Evolutionary conservation across 2,888 invertebrate genomes (phyloP).

Genomic region (Drosophila yooni): DNA sequence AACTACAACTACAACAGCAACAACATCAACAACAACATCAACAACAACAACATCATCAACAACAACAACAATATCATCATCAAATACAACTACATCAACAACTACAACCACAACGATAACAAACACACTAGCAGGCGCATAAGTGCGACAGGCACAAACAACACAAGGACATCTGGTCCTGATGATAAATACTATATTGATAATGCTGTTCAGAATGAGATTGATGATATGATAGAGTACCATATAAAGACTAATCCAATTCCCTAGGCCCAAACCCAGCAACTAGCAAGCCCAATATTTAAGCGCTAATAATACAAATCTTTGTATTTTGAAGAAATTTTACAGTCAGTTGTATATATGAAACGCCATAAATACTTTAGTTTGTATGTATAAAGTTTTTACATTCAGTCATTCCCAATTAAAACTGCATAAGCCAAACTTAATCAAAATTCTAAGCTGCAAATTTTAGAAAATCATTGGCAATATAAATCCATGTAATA

Average conservation of each 20-base stretch:
- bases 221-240: conserved; percentile 29
- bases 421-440: conserved; percentile 19
- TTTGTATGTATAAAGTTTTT: conserved; percentile 63
- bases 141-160: conserved; percentile 34
- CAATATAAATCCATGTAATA: conserved; percentile 31
- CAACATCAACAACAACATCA: conserved; percentile 5
- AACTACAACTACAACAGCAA: conserved; percentile 7
- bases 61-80: conserved; percentile 28
- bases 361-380: conserved; percentile 70
- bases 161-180: conserved; percentile 33
- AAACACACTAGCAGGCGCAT: conserved; percentile 23
- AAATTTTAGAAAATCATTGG: conserved; percentile 22
- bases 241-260: conserved; percentile 13
- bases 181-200: conserved; percentile 21
- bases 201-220: conserved; percentile 6
- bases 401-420: conserved; percentile 69
- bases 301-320: conserved; percentile 59
- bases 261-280: conserved; percentile 6
- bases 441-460: conserved; percentile 10
- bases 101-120: conserved; percentile 13
- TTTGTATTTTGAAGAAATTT: conserved; percentile 53
- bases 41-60: conserved; percentile 16
- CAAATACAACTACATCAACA: no score
- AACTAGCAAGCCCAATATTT: conserved; percentile 54
- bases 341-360: conserved; percentile 61